Percentiles rank a stretch among this genome's conserved stretches.
Conservation (phyloP, 2,888 invertebrate genomes). For the Laspeyria flexula region DNA sequence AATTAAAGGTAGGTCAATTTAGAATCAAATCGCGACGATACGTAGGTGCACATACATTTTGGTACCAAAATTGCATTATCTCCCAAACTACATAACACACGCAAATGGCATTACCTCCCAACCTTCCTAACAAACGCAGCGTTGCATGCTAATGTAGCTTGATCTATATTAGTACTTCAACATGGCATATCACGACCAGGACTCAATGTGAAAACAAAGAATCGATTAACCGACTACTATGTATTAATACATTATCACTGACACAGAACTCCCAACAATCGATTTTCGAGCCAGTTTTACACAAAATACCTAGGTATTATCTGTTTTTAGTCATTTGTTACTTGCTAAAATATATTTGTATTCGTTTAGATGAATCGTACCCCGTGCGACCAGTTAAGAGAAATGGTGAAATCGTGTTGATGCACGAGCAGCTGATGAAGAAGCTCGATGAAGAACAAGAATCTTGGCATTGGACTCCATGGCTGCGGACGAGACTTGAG, state of each 20-base stretch:
- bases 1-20: not conserved
- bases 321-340: no score
- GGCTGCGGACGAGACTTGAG: slow-evolving; percentile 69
- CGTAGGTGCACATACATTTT: no score
- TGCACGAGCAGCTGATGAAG: slow-evolving; percentile 61
- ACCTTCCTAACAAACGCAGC: no score
- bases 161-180: not conserved
- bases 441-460: slow-evolving; percentile 62
- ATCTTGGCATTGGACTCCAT: slow-evolving; percentile 79
- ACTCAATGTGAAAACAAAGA: not conserved
- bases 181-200: slow-evolving; percentile 9
- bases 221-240: not conserved
- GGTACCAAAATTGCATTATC: no score
- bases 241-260: no score
- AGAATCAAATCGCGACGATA: not conserved
- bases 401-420: slow-evolving; percentile 64
- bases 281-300: not conserved
- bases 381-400: slow-evolving; percentile 47
- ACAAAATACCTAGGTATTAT: no score
- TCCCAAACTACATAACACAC: no score
- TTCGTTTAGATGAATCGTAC: slow-evolving; percentile 56
- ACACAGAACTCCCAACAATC: not conserved
- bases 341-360: no score
- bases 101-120: no score
- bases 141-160: not conserved